Evolutionary conservation across 2,797 vertebrate genomes (phyloP).

Genomic region (Hoplostethus atlanticus): DNA sequence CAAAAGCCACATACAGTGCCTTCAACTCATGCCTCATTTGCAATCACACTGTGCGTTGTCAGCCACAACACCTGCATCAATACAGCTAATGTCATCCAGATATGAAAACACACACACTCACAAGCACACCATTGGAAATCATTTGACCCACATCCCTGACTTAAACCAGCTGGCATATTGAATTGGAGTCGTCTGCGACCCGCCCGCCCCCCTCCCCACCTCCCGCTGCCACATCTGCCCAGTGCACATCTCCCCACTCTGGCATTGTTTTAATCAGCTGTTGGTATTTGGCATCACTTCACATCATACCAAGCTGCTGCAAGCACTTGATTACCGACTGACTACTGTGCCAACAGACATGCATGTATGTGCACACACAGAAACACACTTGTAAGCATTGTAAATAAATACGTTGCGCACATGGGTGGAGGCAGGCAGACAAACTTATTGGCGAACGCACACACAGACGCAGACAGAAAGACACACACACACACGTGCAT

Average conservation of each 20-base stretch:
- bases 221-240: neutral
- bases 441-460: neutral
- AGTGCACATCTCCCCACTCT: neutral
- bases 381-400: neutral
- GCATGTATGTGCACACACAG: neutral
- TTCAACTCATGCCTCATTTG: conserved; percentile 12
- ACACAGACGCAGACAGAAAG: neutral
- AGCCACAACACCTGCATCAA: conserved; percentile 24
- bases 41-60: neutral
- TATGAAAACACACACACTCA: neutral
- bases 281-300: neutral
- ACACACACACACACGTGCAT: neutral
- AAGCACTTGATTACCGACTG: too few species aligned
- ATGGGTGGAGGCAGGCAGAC: too few species aligned
- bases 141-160: conserved; percentile 8
- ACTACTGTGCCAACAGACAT: neutral
- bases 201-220: too few species aligned
- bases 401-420: too few species aligned
- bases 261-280: neutral
- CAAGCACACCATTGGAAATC: neutral
- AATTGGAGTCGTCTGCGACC: too few species aligned
- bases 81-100: conserved; percentile 2
- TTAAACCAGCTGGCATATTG: neutral
- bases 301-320: neutral
- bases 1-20: conserved; percentile 5